Conservation (phyloP, 1,140 invertebrate genomes). For the Hesperophylax magnus region DNA sequence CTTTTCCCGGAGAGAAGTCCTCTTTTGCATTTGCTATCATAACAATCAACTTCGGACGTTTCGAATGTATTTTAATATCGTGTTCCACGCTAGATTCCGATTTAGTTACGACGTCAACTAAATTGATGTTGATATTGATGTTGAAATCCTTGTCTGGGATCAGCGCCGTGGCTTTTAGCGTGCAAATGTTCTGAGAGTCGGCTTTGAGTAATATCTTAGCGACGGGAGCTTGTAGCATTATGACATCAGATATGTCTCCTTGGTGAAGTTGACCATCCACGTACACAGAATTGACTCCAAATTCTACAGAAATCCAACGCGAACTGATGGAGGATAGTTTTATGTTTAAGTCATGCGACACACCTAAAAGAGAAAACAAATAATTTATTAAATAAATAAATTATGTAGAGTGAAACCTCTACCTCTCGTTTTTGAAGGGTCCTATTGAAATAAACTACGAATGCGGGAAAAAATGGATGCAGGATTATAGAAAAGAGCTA, state of each 20-base stretch:
- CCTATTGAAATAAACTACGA: too few species aligned
- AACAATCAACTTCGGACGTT: slow-evolving; percentile 40
- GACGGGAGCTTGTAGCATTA: slow-evolving; percentile 39
- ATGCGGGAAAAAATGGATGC: too few species aligned
- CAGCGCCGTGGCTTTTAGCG: slow-evolving; percentile 25
- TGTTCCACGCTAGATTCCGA: slow-evolving; percentile 41
- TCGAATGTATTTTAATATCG: slow-evolving; percentile 27
- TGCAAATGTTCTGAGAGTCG: slow-evolving; percentile 44
- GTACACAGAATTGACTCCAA: slow-evolving; percentile 43
- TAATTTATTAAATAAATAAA: background rate
- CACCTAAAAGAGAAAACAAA: slow-evolving; percentile 20
- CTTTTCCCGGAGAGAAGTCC: background rate
- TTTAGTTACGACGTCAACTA: slow-evolving; percentile 52
- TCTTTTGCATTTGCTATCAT: slow-evolving; percentile 9
- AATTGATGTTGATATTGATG: slow-evolving; percentile 36
- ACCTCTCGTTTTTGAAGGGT: too few species aligned
- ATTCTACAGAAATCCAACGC: slow-evolving; percentile 49
- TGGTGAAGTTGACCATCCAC: slow-evolving; percentile 37
- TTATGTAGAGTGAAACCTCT: background rate
- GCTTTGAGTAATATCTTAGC: slow-evolving; percentile 49
- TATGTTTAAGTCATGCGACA: slow-evolving; percentile 46
- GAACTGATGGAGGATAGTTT: slow-evolving; percentile 45
- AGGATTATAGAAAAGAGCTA: too few species aligned
- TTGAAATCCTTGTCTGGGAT: slow-evolving; percentile 35
- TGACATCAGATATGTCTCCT: slow-evolving; percentile 39